phyloP scores from a whole-genome alignment of 2,113 vertebrate genomes.

The Vombatus ursinus region DNA sequence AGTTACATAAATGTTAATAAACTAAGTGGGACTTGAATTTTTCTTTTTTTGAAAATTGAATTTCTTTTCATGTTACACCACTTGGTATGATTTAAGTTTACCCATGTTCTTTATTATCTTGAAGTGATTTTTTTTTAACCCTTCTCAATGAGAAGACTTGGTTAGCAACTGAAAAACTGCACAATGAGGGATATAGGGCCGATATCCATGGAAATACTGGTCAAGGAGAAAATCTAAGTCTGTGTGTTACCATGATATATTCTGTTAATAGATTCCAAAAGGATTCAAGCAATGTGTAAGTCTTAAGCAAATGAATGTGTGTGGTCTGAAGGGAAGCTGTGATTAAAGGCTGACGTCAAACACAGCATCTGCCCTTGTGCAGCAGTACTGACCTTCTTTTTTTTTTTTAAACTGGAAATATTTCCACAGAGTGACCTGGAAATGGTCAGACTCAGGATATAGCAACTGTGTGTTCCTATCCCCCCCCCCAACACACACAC shows the following conservation, averaged over 20 bases:
- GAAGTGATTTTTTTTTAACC: neutral
- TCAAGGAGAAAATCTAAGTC: constrained; percentile 16
- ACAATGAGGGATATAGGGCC: neutral
- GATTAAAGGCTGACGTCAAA: constrained; percentile 16
- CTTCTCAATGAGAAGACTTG: neutral
- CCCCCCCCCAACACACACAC: neutral
- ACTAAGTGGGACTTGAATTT: neutral
- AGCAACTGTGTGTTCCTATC: neutral
- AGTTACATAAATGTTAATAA: neutral
- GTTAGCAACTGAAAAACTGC: neutral
- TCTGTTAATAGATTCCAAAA: neutral
- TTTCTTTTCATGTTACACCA: neutral
- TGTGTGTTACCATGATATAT: neutral
- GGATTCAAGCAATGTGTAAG: constrained; percentile 8
- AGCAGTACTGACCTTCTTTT: neutral
- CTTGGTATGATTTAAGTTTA: neutral
- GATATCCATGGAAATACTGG: constrained; percentile 1
- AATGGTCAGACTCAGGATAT: neutral
- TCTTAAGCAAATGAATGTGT: neutral
- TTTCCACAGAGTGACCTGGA: neutral
- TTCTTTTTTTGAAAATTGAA: constrained; percentile 13
- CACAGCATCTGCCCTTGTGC: constrained; percentile 24
- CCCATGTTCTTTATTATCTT: neutral
- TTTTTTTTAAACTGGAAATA: constrained; percentile 42
- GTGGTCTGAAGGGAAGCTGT: neutral